Percentiles rank a stretch among this genome's conserved stretches.
Conservation (phyloP, 2,797 vertebrate species). For the Poliocrania exsul region DNA sequence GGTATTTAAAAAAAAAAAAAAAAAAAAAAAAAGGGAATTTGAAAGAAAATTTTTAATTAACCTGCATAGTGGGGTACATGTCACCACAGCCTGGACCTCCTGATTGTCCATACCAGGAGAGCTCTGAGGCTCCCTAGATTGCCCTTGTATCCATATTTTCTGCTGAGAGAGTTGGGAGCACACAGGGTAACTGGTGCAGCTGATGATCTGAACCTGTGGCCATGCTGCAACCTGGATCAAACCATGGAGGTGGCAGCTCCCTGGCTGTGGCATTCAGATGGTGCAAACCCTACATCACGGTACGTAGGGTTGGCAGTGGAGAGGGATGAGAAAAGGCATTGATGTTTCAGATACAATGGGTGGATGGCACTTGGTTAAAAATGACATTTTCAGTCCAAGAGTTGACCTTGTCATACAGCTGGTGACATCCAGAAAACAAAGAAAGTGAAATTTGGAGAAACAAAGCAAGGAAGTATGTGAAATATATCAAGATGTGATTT, state of each 20-base stretch:
- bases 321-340: neutral
- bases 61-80: neutral
- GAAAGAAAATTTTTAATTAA: neutral
- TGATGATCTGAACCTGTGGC: neutral
- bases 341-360: neutral
- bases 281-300: neutral
- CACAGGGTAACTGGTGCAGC: neutral
- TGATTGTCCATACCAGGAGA: neutral
- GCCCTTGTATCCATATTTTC: neutral
- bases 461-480: neutral
- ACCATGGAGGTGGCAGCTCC: fast-evolving
- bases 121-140: neutral
- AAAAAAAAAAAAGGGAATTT: neutral
- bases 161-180: neutral
- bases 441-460: neutral
- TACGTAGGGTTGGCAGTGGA: neutral
- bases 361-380: neutral
- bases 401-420: neutral
- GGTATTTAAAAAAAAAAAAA: neutral
- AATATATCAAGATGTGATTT: neutral
- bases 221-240: neutral
- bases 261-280: neutral
- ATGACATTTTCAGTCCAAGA: neutral
- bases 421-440: neutral
- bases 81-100: neutral